Percentiles rank a stretch among this genome's conserved stretches.
phyloP scores from a whole-genome alignment of 2,797 vertebrate species.

The Propithecus deckenii region DNA sequence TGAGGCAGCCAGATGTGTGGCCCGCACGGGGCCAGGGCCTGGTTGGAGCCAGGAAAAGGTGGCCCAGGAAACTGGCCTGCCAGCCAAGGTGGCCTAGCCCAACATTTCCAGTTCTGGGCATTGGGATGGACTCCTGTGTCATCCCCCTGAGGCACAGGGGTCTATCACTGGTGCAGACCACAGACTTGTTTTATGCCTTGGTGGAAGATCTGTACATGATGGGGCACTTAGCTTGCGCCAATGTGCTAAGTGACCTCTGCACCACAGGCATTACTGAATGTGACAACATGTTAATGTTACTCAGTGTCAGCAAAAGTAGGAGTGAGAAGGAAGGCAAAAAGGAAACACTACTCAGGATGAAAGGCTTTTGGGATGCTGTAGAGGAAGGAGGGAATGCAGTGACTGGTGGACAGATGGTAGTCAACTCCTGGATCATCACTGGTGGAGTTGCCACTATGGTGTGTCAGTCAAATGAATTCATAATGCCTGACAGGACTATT shows the following conservation, averaged over 20 bases:
- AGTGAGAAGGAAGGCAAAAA: slow-evolving; percentile 85
- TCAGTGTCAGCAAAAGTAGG: slow-evolving; percentile 86
- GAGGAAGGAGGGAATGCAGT: slow-evolving; percentile 95
- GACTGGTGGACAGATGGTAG: slow-evolving; percentile 74
- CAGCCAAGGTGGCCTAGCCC: not conserved
- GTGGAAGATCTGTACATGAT: slow-evolving; percentile 96
- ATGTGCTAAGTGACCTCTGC: slow-evolving; percentile 94
- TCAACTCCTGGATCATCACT: slow-evolving; percentile 95
- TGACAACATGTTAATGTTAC: slow-evolving; percentile 95
- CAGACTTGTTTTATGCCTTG: slow-evolving; percentile 94
- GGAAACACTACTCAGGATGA: slow-evolving; percentile 90
- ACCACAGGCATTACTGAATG: slow-evolving; percentile 96
- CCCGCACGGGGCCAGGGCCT: not conserved
- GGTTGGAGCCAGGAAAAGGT: not conserved
- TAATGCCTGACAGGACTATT: slow-evolving; percentile 93
- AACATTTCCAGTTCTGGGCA: slow-evolving; percentile 81
- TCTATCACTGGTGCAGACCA: slow-evolving; percentile 93
- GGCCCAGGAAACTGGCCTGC: not conserved
- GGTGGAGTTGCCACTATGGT: slow-evolving; percentile 94
- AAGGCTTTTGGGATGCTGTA: slow-evolving; percentile 91
- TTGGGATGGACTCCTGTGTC: slow-evolving; percentile 94
- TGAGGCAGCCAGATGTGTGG: not conserved
- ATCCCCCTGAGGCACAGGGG: slow-evolving; percentile 92
- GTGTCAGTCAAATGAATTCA: slow-evolving; percentile 93
- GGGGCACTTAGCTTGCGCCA: slow-evolving; percentile 93